These are phyloP conservation scores for Frankliniella fusca DNA, from an alignment of 2,888 invertebrate genomes.

Conservation along the genomic window DNA sequence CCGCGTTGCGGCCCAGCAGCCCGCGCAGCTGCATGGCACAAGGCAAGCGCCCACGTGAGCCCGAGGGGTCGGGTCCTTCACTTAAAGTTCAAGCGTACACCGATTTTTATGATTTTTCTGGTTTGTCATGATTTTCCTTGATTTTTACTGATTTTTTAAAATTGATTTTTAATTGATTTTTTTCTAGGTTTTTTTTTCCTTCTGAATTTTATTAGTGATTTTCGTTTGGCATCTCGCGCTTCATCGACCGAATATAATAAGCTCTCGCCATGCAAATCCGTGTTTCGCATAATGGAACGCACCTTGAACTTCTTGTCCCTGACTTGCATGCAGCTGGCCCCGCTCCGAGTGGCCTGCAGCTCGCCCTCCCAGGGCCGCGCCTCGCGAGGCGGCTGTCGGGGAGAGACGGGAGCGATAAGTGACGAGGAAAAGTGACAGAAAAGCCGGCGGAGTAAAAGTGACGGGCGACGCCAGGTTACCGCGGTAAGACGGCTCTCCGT, in stretches of 20 bases:
- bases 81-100: no score
- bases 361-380: not conserved
- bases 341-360: slow-evolving; percentile 6
- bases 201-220: no score
- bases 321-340: slow-evolving; percentile 14
- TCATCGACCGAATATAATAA: not conserved
- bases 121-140: no score
- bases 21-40: not conserved
- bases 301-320: slow-evolving; percentile 12
- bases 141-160: no score
- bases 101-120: no score
- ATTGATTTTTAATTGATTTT: no score
- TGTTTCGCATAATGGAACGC: not conserved
- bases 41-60: not conserved
- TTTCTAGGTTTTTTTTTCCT: no score
- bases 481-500: no score
- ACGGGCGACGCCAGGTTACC: no score
- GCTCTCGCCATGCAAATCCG: not conserved
- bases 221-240: no score
- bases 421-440: not conserved
- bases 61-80: no score
- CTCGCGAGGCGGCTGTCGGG: not conserved
- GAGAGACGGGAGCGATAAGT: not conserved
- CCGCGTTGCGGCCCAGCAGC: not conserved
- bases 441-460: not conserved